These are phyloP conservation scores for Spinus pinus DNA, from an alignment of 2,797 vertebrate species.

Conservation along the genomic window DNA sequence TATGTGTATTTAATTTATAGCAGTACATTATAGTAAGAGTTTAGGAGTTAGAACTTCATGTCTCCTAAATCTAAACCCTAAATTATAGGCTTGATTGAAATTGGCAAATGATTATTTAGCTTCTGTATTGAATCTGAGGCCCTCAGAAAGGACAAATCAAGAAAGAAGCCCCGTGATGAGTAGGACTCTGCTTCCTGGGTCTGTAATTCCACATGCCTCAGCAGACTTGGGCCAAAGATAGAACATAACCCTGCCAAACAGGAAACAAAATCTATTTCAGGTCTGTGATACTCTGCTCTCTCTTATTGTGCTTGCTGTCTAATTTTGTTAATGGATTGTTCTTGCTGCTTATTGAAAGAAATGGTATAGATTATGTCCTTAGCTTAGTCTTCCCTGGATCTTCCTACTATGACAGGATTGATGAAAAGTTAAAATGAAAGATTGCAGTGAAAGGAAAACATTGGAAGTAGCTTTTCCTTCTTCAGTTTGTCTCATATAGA, in stretches of 20 bases:
- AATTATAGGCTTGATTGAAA: not conserved
- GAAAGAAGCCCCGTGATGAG: not conserved
- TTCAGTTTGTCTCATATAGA: not conserved
- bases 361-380: not conserved
- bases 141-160: not conserved
- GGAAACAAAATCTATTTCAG: not conserved
- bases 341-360: not conserved
- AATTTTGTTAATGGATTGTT: not conserved
- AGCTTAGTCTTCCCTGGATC: not conserved
- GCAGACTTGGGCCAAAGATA: not conserved
- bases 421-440: not conserved
- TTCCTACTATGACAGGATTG: not conserved
- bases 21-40: not conserved
- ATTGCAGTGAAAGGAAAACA: not conserved
- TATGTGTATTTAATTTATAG: not conserved
- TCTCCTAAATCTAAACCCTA: not conserved
- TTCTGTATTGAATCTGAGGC: not conserved
- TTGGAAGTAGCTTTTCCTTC: not conserved
- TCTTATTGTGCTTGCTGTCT: not conserved
- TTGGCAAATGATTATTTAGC: not conserved
- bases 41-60: not conserved
- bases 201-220: not conserved
- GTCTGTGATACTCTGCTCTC: not conserved
- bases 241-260: not conserved
- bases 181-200: not conserved